Evolutionary conservation across 2,888 invertebrate genomes (phyloP), one percentile per base, ranked within the genome.

Genomic region (Parnassius smintheus): DNA sequence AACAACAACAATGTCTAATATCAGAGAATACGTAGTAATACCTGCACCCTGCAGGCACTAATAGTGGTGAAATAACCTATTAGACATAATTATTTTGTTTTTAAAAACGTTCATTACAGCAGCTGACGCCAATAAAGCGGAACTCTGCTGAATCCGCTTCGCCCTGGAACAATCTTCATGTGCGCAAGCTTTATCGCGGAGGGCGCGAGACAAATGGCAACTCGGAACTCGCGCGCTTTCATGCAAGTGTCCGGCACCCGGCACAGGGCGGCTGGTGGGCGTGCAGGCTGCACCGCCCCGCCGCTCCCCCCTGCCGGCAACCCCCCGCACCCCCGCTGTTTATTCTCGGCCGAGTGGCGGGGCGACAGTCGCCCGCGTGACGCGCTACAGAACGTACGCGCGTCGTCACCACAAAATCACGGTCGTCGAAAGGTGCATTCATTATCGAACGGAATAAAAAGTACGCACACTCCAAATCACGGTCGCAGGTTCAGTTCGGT

Each of bases 291-390:
- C 76, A 74, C 74, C 75, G 75, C 76, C 76, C 75, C 74, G 71
- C 72, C 54, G 63, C 45, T 45, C 61, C 80, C 79, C 82, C 82
- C 62, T 69, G 45, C 76, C 69, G 70, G 72, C 60, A 67, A 64
- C 82, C 82, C 83, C 85, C n/a, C 48, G 76, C 85, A 86, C 82
- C 85, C 86, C 82, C 86, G 80, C 86, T 86, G 88, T 88, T 88
- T 88, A 89, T 88, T 88, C 88, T 86, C 85, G 83, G 82, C 81
- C 83, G 82, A 81, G 83, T 83, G 86, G 85, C 86, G 85, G 84
- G 85, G 81, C 86, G 85, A 80, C 88, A 88, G 86, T 91, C 90
- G 86, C 83, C 85, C 91, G 90, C 89, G 90, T 88, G 87, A 85
- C 89, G 89, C 88, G 88, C 80, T 73, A 72, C 77, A 70, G 78